Evolutionary conservation across 2,888 invertebrate genomes (phyloP), one percentile per base, ranked within the genome.

Genomic region (Odontocerum albicorne): DNA sequence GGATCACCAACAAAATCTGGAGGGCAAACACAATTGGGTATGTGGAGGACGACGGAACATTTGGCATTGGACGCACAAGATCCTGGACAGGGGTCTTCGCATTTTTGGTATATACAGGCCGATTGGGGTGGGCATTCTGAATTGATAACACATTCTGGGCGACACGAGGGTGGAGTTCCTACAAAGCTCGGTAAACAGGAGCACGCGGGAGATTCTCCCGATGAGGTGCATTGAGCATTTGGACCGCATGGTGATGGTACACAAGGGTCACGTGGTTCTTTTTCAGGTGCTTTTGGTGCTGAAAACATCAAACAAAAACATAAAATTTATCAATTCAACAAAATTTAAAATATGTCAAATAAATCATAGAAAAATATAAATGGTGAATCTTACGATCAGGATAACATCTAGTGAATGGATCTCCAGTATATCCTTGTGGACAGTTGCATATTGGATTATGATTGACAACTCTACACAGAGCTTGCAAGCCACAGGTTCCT

Each of bases 381-480:
- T 42, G 20, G 4, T 36, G 35, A 47, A n/a, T 66, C 53, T 59
- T 71, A 81, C 80, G 72, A 51, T 76, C 70, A 38, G 74, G 71
- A 63, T 75, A 80, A 65, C 88, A 88, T 64, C 83, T 79, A 31
- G 81, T 79, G 64, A 87, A 83, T 13, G 87, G 86, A 72, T 88
- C 85, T 15, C 87, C 88, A 15, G 81, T 82, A 62, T 77, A 81
- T 40, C 77, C 77, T 16, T 70, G 64, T 20, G 74, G 77, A 67
- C 91, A 91, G 49, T 82, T 82, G 69, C 92, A 92, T 64, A 89
- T 84, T 1, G 91, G 90, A 67, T 85, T 88, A 66, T 91, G 91
- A 67, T 89, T 87, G 53, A 86, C 81, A 1, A 88, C 88, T 67
- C 82, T 81, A 66, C 92, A 92, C 32, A 81, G 73, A 4, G 87